Conservation (phyloP, 1,140 invertebrate species). For the Trissolcus basalis region DNA sequence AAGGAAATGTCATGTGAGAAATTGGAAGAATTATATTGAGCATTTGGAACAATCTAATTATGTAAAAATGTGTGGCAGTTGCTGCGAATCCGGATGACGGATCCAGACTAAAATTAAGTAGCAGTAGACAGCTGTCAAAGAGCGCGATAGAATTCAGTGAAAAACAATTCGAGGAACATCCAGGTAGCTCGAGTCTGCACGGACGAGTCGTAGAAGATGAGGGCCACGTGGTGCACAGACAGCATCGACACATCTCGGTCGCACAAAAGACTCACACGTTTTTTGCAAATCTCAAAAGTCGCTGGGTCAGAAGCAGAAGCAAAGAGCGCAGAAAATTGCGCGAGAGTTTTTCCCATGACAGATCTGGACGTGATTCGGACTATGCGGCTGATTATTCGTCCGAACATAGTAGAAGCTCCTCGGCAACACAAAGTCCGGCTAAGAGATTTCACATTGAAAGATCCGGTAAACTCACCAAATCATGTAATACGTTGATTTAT, state of each 20-base stretch:
- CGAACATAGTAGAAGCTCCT: conserved; percentile 80
- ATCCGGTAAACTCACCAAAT: conserved; percentile 75
- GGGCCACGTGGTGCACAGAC: conserved; percentile 58
- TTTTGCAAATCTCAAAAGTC: conserved; percentile 82
- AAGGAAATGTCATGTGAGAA: no score
- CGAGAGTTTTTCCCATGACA: conserved; percentile 67
- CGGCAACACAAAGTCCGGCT: conserved; percentile 82
- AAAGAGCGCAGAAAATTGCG: conserved; percentile 77
- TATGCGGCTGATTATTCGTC: conserved; percentile 85
- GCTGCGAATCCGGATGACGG: conserved; percentile 11
- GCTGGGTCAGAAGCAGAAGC: conserved; percentile 80
- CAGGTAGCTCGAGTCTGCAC: conserved; percentile 9
- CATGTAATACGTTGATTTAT: no score
- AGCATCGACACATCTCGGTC: conserved; percentile 75
- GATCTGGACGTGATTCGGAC: conserved; percentile 76
- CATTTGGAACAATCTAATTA: no score
- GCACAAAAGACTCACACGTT: conserved; percentile 84
- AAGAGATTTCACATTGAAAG: conserved; percentile 74
- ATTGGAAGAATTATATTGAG: no score
- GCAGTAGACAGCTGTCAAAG: conserved; percentile 27
- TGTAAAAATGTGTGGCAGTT: conserved; percentile 2
- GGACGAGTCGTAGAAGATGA: conserved; percentile 31
- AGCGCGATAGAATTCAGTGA: conserved; percentile 38
- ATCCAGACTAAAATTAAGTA: conserved; percentile 38
- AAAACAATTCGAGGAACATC: conserved; percentile 29